Evolutionary conservation across 1,140 invertebrate species (phyloP), one percentile per base, ranked within the genome.

Genomic region (Elymnias hypermnestra): DNA sequence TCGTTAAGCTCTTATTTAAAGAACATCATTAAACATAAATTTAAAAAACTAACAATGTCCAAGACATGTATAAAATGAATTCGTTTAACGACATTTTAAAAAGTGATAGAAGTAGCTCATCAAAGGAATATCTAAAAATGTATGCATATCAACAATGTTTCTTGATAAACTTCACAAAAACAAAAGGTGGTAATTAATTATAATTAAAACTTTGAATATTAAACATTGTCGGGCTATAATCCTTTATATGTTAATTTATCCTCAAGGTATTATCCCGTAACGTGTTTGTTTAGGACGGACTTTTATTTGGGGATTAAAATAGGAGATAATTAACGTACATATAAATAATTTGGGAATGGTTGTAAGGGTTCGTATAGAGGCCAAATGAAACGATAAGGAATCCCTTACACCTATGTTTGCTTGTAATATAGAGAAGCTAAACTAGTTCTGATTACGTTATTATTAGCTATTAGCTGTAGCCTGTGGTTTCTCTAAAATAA

Each of bases 281-380:
- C 10, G 45, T 49, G 58, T 65, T 61, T 65, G 55, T 45, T 62
- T 48, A 62, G 63, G 58, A 62, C 40, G 38, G 49, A 31, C 53
- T 39, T 57, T 57, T 56, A 49, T 58, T 53, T 14, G 33, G 42
- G 55, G 58, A 65, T 64, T 64, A 57, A 40, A 57, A 50, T 42
- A 10, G 40, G 42, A 28, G 41, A 49, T 55, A 58, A 59, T 62
- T 59, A 58, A 63, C 51, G 43, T 28, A 46, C 46, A 38, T 50
- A 51, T 38, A 31, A 21, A 46, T 15, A 33, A 33, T 33, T 33
- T 33, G 5, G 5, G 0, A 9, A 33, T 15, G 29, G 29, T 12
- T 15, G 14, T 15, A 31, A 15, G 4, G 29, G 13, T 33, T 15
- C 9, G 1, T 13, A 29, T 9, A 5, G 26, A 29, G n/a, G 26